phyloP scores from a whole-genome alignment of 1,140 invertebrate genomes.

The Anthonomus grandis region DNA sequence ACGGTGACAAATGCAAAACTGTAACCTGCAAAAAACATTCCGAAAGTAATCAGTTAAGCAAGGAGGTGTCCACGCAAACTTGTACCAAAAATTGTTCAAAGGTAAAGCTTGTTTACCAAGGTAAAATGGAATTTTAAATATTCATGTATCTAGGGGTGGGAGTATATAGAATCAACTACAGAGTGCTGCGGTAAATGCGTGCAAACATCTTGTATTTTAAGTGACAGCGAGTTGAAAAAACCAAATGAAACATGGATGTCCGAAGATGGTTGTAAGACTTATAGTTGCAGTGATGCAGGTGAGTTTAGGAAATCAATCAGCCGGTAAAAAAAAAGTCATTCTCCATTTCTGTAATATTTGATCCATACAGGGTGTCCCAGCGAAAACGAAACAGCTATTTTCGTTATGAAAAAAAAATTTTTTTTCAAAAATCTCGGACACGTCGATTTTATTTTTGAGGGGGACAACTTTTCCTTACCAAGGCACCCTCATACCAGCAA shows the following conservation, averaged over 20 bases:
- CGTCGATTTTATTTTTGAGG: too few species aligned
- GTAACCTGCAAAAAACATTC: conserved; percentile 55
- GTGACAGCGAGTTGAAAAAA: conserved; percentile 54
- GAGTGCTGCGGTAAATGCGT: conserved; percentile 70
- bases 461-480: too few species aligned
- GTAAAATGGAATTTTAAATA: too few species aligned
- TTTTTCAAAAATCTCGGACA: too few species aligned
- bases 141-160: conserved; percentile 55
- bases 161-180: conserved; percentile 51
- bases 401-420: too few species aligned
- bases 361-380: too few species aligned
- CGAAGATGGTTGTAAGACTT: conserved; percentile 65
- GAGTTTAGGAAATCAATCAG: not conserved
- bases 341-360: too few species aligned
- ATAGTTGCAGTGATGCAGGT: conserved; percentile 51
- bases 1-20: conserved; percentile 58
- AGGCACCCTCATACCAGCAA: too few species aligned
- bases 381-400: too few species aligned
- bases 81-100: conserved; percentile 56
- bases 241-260: conserved; percentile 59
- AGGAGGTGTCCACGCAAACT: conserved; percentile 51
- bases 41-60: conserved; percentile 50
- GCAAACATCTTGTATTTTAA: conserved; percentile 61
- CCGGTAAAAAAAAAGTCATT: not conserved
- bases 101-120: conserved; percentile 24